Conservation (phyloP, 2,113 vertebrate species). For the Ornithorhynchus anatinus region DNA sequence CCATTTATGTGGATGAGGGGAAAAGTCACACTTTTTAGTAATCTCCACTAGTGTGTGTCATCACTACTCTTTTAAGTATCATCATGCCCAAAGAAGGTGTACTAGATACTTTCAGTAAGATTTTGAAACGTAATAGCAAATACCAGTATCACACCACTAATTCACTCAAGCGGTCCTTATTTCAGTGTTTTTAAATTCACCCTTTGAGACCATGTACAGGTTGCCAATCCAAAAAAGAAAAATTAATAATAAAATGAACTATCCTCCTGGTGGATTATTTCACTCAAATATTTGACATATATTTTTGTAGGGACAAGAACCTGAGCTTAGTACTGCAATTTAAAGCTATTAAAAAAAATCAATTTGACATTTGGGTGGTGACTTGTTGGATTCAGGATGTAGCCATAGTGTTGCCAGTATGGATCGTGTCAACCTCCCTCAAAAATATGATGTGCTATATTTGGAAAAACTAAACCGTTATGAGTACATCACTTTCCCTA, state of each 20-base stretch:
- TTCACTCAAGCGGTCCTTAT: neutral
- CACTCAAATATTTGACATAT: neutral
- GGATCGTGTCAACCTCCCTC: neutral
- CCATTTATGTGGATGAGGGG: too few species aligned
- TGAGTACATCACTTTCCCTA: too few species aligned
- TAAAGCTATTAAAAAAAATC: neutral
- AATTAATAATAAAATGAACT: neutral
- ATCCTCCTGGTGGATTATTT: neutral
- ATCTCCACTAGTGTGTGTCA: too few species aligned
- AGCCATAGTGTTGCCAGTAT: neutral
- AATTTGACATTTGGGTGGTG: slow-evolving; percentile 1
- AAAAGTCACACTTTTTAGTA: too few species aligned
- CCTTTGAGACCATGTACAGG: neutral
- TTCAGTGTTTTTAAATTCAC: neutral
- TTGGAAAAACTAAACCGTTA: too few species aligned
- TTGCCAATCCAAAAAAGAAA: neutral
- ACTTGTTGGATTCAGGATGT: neutral
- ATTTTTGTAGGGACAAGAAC: neutral
- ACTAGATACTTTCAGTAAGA: too few species aligned
- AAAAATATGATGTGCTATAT: neutral
- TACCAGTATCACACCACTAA: too few species aligned
- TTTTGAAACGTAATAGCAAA: too few species aligned
- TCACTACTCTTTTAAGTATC: too few species aligned
- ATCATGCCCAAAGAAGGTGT: too few species aligned
- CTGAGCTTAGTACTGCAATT: neutral